Evolutionary conservation across 2,797 vertebrate species (phyloP).

Genomic region (Sebastes ruberrimus): DNA sequence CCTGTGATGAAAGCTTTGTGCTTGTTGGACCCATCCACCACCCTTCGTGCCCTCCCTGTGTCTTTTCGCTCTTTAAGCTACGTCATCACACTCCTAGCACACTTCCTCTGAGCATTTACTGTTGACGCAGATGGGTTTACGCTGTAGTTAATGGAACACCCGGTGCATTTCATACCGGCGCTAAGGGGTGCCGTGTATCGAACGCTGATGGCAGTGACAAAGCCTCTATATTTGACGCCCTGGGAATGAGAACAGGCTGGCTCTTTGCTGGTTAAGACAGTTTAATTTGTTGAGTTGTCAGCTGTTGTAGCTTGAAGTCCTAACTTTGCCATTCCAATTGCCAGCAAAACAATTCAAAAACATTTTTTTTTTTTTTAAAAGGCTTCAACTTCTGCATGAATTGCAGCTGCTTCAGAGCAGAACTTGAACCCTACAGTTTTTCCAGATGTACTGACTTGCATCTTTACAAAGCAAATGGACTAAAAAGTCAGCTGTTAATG

Average conservation of each 20-base stretch:
- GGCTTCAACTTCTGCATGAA: neutral
- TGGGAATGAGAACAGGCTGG: too few relatives aligned
- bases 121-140: too few relatives aligned
- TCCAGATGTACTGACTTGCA: neutral
- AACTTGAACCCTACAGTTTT: conserved; percentile 1
- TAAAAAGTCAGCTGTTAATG: conserved; percentile 49
- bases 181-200: too few relatives aligned
- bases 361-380: neutral
- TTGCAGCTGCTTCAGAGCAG: conserved; percentile 7
- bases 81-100: too few relatives aligned
- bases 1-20: too few relatives aligned
- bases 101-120: too few relatives aligned
- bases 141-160: too few relatives aligned
- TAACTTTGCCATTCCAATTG: neutral
- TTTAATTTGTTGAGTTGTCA: neutral
- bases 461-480: conserved; percentile 19
- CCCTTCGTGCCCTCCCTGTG: too few relatives aligned
- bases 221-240: too few relatives aligned
- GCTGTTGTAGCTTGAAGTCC: neutral
- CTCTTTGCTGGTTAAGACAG: neutral
- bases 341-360: neutral
- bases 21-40: too few relatives aligned
- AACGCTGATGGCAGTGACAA: too few relatives aligned
- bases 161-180: too few relatives aligned
- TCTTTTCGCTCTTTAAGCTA: rapidly evolving